Evolutionary conservation across 2,797 vertebrate species (phyloP).

Genomic region (Molossus molossus): DNA sequence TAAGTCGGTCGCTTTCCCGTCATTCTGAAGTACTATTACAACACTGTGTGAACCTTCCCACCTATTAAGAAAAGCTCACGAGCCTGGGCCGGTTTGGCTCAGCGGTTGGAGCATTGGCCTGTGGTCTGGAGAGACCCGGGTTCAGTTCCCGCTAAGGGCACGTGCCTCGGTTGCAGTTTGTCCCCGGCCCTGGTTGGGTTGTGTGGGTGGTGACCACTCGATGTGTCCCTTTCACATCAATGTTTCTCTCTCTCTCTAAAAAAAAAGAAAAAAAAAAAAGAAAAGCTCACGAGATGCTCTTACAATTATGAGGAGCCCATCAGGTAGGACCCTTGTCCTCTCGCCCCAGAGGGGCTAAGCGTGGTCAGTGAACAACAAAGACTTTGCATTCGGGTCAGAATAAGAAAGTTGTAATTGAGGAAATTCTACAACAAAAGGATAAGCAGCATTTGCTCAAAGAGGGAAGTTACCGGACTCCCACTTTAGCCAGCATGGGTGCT

Average conservation of each 20-base stretch:
- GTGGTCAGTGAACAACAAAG: background rate
- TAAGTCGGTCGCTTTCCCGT: background rate
- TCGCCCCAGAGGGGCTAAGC: background rate
- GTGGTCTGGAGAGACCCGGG: too few relatives aligned
- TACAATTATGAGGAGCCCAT: background rate
- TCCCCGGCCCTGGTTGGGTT: too few relatives aligned
- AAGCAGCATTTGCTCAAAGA: conserved; percentile 3
- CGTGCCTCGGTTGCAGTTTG: too few relatives aligned
- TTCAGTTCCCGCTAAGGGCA: too few relatives aligned
- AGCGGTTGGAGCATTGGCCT: too few relatives aligned
- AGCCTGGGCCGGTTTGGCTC: too few relatives aligned
- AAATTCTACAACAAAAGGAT: conserved; percentile 3
- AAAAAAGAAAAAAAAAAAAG: too few relatives aligned
- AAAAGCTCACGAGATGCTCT: background rate
- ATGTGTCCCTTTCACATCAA: too few relatives aligned
- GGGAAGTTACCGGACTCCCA: background rate
- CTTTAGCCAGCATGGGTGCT: background rate
- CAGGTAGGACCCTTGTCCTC: background rate
- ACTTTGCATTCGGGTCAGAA: background rate
- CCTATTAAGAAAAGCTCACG: background rate
- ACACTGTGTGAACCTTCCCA: background rate
- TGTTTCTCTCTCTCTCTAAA: too few relatives aligned
- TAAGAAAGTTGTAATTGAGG: background rate
- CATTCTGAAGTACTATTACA: background rate
- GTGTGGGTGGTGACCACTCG: too few relatives aligned